Percentiles rank a stretch among this genome's conserved stretches.
Evolutionary conservation across 2,113 vertebrate species (phyloP).

Genomic region (Dinomys branickii): DNA sequence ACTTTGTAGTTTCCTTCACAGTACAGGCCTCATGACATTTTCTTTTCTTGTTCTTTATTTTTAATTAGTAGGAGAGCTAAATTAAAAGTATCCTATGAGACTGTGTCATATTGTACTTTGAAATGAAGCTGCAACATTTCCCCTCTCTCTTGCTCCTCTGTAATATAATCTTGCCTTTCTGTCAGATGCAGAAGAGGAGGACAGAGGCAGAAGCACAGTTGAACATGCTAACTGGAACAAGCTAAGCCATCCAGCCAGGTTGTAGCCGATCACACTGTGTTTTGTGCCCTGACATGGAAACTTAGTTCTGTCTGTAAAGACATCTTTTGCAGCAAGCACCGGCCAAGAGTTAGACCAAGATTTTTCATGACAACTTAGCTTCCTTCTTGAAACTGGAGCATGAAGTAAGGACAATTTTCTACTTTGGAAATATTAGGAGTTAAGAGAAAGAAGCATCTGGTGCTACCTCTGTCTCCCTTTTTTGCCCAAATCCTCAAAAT

Average conservation of each 20-base stretch:
- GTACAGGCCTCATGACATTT: not conserved
- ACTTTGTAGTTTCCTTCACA: not conserved
- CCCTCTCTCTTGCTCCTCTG: not conserved
- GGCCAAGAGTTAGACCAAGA: not conserved
- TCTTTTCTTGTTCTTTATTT: not conserved
- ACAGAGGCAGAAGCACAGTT: not conserved
- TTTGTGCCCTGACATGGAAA: not conserved
- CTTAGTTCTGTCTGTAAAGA: not conserved
- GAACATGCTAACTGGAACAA: not conserved
- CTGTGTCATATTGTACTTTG: not conserved
- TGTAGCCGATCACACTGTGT: not conserved
- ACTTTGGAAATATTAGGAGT: not conserved
- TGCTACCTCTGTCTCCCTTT: not conserved
- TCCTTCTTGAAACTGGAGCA: not conserved
- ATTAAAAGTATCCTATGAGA: not conserved
- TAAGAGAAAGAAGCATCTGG: not conserved
- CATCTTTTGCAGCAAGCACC: not conserved
- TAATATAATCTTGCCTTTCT: not conserved
- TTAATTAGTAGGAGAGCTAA: conserved; percentile 28
- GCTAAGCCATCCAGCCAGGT: too few relatives aligned
- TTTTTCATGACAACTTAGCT: not conserved
- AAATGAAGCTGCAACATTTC: not conserved
- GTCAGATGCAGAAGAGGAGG: not conserved
- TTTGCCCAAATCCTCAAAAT: not conserved
- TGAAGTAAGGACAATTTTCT: not conserved